Conservation (phyloP, 2,888 invertebrate genomes). For the Pseudeuparius sepicola region DNA sequence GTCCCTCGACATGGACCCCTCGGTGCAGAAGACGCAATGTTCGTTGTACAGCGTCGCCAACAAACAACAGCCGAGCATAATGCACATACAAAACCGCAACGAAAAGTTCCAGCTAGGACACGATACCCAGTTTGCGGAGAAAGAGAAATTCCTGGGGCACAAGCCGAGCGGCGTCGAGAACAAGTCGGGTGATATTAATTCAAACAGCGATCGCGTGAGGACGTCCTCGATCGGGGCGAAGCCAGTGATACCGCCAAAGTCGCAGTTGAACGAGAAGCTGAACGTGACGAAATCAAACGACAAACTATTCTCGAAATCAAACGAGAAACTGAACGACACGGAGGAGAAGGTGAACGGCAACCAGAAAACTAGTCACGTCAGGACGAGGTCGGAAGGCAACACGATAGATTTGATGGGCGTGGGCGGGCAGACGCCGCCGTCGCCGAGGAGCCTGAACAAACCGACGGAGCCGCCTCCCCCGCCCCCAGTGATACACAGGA, state of each 20-base stretch:
- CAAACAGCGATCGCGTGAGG: conserved; percentile 22
- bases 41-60: conserved; percentile 55
- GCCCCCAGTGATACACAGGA: conserved; percentile 30
- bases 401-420: conserved; percentile 30
- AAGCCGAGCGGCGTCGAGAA: conserved; percentile 26
- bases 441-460: conserved; percentile 35
- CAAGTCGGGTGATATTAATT: conserved; percentile 31
- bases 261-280: conserved; percentile 20
- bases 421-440: conserved; percentile 27
- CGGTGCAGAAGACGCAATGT: conserved; percentile 54
- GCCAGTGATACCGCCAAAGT: conserved; percentile 33
- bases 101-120: conserved; percentile 34
- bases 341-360: conserved; percentile 32
- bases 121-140: conserved; percentile 37
- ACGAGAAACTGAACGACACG: conserved; percentile 29
- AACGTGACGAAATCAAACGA: conserved; percentile 23
- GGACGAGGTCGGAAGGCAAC: conserved; percentile 40
- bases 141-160: conserved; percentile 36
- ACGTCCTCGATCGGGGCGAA: conserved; percentile 25
- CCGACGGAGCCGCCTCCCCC: conserved; percentile 40
- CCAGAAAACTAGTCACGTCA: conserved; percentile 35
- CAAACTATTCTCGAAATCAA: conserved; percentile 24
- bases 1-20: conserved; percentile 32
- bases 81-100: conserved; percentile 30
- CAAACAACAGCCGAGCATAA: conserved; percentile 59